These are phyloP conservation scores for Scaptomyza flava DNA, from an alignment of 2,888 invertebrate species.

Conservation along the genomic window DNA sequence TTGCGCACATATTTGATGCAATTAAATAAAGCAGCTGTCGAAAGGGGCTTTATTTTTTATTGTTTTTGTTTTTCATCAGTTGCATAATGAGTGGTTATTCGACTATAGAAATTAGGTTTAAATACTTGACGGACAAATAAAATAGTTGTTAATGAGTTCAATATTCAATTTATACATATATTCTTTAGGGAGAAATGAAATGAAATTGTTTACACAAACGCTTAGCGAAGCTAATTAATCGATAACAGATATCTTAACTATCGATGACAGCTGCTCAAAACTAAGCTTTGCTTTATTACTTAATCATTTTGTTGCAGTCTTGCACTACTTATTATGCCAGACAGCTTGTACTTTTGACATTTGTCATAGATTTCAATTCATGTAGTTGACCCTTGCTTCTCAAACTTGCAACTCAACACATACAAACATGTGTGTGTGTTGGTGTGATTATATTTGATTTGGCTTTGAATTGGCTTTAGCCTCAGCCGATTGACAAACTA, in stretches of 20 bases:
- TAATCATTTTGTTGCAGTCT: conserved; percentile 1
- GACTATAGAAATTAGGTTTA: neutral
- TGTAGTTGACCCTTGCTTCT: conserved; percentile 7
- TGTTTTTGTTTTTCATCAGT: no score
- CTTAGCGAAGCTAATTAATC: neutral
- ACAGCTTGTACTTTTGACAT: neutral
- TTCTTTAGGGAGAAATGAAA: no score
- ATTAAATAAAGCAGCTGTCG: conserved; percentile 36
- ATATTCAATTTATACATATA: conserved; percentile 11
- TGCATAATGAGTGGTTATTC: neutral
- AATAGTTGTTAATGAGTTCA: conserved; percentile 14
- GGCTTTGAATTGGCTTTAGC: conserved; percentile 14
- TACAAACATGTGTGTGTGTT: neutral
- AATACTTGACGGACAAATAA: neutral
- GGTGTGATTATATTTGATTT: conserved; percentile 16
- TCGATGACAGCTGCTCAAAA: neutral
- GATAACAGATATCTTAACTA: neutral
- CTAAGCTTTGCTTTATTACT: neutral
- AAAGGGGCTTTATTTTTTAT: conserved; percentile 3
- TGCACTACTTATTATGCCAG: neutral
- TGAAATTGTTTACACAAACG: no score
- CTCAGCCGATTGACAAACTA: conserved; percentile 22
- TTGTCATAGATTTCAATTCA: conserved; percentile 18
- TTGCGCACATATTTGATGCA: conserved; percentile 12
- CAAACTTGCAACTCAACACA: neutral